These are phyloP conservation scores for Aporrectodea caliginosa DNA, from an alignment of 1,140 invertebrate species.

Conservation along the genomic window DNA sequence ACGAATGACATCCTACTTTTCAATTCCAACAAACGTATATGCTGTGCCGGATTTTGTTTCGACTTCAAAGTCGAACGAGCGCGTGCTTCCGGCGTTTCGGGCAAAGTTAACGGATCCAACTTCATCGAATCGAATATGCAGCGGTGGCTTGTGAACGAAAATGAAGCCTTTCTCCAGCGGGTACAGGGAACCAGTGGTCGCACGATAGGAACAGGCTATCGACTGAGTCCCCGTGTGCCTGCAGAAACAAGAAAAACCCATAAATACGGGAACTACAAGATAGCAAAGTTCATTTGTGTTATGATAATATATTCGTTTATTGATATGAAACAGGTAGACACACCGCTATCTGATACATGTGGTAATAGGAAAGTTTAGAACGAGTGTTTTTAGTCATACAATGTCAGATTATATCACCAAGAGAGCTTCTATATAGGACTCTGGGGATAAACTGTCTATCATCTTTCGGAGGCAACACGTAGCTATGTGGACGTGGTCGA, in stretches of 20 bases:
- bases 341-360: no score
- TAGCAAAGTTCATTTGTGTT: no score
- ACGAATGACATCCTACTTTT: slow-evolving; percentile 65
- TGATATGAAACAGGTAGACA: no score
- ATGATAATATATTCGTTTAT: no score
- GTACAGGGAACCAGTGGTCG: slow-evolving; percentile 94
- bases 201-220: slow-evolving; percentile 93
- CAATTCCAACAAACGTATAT: slow-evolving; percentile 95
- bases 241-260: slow-evolving; percentile 37
- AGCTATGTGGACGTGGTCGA: no score
- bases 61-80: slow-evolving; percentile 97
- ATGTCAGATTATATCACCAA: no score
- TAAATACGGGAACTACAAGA: no score
- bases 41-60: slow-evolving; percentile 82
- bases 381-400: no score
- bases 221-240: slow-evolving; percentile 87
- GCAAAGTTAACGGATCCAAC: slow-evolving; percentile 94
- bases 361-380: no score
- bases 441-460: no score
- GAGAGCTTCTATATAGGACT: no score
- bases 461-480: no score
- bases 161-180: slow-evolving; percentile 98
- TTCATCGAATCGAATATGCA: slow-evolving; percentile 98
- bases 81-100: slow-evolving; percentile 85
- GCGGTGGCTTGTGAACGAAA: slow-evolving; percentile 96